A percentile compares a stretch with the other conserved stretches of the same genome.
phyloP scores from a whole-genome alignment of 2,888 invertebrate species.

The Dromius quadrimaculatus region DNA sequence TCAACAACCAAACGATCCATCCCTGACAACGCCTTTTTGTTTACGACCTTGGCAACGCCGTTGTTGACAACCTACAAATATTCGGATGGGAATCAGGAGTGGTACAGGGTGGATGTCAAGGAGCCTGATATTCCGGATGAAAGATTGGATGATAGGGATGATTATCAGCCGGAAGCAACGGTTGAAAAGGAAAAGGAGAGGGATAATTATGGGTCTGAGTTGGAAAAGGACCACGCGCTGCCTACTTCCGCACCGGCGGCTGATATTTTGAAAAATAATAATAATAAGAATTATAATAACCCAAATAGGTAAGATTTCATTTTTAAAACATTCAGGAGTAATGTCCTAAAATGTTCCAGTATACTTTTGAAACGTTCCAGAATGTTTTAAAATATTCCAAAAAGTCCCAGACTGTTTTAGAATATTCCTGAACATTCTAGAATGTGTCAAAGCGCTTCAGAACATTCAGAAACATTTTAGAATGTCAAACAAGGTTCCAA shows the following conservation, averaged over 20 bases:
- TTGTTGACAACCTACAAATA: conserved; percentile 71
- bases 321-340: no score
- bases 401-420: no score
- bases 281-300: conserved; percentile 81
- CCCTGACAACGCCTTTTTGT: conserved; percentile 73
- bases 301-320: conserved; percentile 69
- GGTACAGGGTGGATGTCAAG: conserved; percentile 65
- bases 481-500: no score
- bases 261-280: conserved; percentile 83
- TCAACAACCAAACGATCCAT: conserved; percentile 78
- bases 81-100: conserved; percentile 64
- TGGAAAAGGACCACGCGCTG: conserved; percentile 80
- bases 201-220: conserved; percentile 73
- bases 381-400: no score
- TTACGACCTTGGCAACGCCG: conserved; percentile 75
- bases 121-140: conserved; percentile 56
- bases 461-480: no score
- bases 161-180: conserved; percentile 59
- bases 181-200: conserved; percentile 61
- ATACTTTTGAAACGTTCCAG: no score
- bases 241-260: conserved; percentile 83
- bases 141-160: conserved; percentile 43
- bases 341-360: no score
- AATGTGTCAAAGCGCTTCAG: no score
- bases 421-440: no score